A percentile compares a stretch with the other conserved stretches of the same genome.
These are phyloP conservation scores for Selenia dentaria DNA, from an alignment of 2,888 invertebrate species.

Conservation along the genomic window DNA sequence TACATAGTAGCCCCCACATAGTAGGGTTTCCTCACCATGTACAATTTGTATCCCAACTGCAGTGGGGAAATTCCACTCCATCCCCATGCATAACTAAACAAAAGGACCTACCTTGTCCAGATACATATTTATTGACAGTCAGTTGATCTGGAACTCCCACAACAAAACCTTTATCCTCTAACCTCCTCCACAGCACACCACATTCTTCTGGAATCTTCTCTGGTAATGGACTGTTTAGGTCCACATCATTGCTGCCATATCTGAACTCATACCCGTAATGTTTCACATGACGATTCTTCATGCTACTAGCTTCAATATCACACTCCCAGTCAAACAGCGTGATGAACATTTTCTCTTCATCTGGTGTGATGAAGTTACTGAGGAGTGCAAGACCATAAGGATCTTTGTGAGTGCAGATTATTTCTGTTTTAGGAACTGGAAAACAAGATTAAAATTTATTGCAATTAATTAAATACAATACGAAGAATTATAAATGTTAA, in stretches of 20 bases:
- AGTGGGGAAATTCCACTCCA: too few species aligned
- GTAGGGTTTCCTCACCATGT: too few species aligned
- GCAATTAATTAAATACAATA: neutral
- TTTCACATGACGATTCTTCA: slow-evolving; percentile 94
- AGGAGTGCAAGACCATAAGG: slow-evolving; percentile 90
- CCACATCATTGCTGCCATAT: slow-evolving; percentile 94
- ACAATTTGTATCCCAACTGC: too few species aligned
- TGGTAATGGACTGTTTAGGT: slow-evolving; percentile 87
- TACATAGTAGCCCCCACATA: too few species aligned
- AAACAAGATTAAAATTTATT: slow-evolving; percentile 27
- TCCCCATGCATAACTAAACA: too few species aligned
- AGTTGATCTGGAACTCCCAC: slow-evolving; percentile 90
- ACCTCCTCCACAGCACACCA: slow-evolving; percentile 85
- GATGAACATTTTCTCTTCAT: slow-evolving; percentile 87
- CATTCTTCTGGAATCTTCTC: slow-evolving; percentile 89
- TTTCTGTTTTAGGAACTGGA: slow-evolving; percentile 67
- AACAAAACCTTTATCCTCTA: slow-evolving; percentile 64
- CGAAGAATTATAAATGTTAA: too few species aligned
- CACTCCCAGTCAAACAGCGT: slow-evolving; percentile 81
- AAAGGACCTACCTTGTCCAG: slow-evolving; percentile 95
- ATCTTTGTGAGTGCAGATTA: slow-evolving; percentile 56
- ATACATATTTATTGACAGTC: slow-evolving; percentile 92
- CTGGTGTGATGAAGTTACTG: slow-evolving; percentile 88
- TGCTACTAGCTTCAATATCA: slow-evolving; percentile 50
- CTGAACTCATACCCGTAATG: slow-evolving; percentile 97